Percentiles rank a stretch among this genome's conserved stretches.
These are phyloP conservation scores for Drosophila nr. fundita DNA, from an alignment of 2,888 invertebrate genomes.

Conservation along the genomic window DNA sequence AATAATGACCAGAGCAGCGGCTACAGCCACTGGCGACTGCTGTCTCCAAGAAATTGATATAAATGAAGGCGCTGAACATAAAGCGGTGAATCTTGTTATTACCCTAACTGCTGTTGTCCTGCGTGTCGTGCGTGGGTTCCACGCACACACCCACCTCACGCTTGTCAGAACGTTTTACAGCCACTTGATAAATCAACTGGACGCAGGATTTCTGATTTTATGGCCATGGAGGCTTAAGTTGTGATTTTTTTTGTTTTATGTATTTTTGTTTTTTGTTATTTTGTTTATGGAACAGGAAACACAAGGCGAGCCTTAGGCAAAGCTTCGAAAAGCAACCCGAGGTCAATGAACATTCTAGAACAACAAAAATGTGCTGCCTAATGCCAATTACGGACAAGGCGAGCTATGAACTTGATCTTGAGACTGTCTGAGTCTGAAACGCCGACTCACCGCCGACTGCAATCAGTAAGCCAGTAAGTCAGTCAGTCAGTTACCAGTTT, in stretches of 20 bases:
- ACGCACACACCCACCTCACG: slow-evolving; percentile 51
- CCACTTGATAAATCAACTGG: slow-evolving; percentile 72
- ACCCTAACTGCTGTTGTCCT: slow-evolving; percentile 34
- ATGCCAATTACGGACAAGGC: slow-evolving; percentile 74
- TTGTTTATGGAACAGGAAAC: slow-evolving; percentile 58
- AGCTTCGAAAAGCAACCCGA: slow-evolving; percentile 12
- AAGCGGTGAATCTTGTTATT: slow-evolving; percentile 55
- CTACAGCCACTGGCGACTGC: slow-evolving; percentile 10
- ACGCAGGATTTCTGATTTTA: slow-evolving; percentile 61
- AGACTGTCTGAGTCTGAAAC: slow-evolving; percentile 45
- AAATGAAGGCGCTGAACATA: slow-evolving; percentile 70
- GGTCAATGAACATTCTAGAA: slow-evolving; percentile 31
- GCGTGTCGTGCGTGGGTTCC: neutral
- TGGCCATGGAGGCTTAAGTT: slow-evolving; percentile 32
- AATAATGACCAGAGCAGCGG: slow-evolving; percentile 56
- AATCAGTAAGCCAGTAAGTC: slow-evolving; percentile 11
- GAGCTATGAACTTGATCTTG: slow-evolving; percentile 79
- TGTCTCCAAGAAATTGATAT: slow-evolving; percentile 71
- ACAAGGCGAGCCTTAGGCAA: slow-evolving; percentile 39
- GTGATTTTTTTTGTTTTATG: slow-evolving; percentile 13
- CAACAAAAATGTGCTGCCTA: slow-evolving; percentile 39
- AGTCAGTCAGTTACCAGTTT: slow-evolving; percentile 51
- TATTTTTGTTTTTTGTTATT: neutral
- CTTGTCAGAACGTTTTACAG: slow-evolving; percentile 62
- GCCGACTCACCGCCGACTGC: slow-evolving; percentile 18